A percentile compares a stretch with the other conserved stretches of the same genome.
These are phyloP conservation scores for Oreochromis spilurus DNA, from an alignment of 2,113 vertebrate genomes.

Conservation along the genomic window DNA sequence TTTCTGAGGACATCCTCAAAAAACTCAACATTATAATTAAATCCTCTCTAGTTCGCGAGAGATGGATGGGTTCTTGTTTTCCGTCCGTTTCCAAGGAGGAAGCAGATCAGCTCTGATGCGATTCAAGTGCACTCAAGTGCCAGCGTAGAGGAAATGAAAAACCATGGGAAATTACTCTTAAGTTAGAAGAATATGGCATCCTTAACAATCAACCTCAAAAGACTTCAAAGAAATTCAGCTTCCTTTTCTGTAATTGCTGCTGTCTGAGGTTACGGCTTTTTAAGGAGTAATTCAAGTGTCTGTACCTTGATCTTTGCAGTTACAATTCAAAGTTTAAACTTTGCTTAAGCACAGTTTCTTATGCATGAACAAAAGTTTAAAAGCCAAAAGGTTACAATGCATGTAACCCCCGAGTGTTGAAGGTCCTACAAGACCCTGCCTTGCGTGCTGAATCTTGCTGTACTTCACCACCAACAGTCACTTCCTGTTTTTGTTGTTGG, in stretches of 20 bases:
- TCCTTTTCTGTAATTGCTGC: slow-evolving; percentile 15
- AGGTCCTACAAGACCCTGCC: not conserved
- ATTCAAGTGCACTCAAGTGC: slow-evolving; percentile 35
- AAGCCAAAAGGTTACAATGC: not conserved
- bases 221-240: slow-evolving; percentile 14
- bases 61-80: not conserved
- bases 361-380: not conserved
- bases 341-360: not conserved
- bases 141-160: not conserved
- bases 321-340: not conserved
- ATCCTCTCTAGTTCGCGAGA: not conserved
- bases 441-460: not conserved
- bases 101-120: not conserved
- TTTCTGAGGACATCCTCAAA: not conserved
- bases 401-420: not conserved
- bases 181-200: not conserved
- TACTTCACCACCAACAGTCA: not conserved
- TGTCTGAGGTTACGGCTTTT: not conserved
- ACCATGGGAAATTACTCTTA: slow-evolving; percentile 7
- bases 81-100: not conserved
- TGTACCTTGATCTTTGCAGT: not conserved
- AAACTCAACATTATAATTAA: slow-evolving; percentile 34
- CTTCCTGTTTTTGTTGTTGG: no score
- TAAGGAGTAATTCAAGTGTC: not conserved
- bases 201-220: not conserved